Base-by-base conservation (phyloP, 2,113 vertebrate species). In the Notarius lentiginosus region DNA sequence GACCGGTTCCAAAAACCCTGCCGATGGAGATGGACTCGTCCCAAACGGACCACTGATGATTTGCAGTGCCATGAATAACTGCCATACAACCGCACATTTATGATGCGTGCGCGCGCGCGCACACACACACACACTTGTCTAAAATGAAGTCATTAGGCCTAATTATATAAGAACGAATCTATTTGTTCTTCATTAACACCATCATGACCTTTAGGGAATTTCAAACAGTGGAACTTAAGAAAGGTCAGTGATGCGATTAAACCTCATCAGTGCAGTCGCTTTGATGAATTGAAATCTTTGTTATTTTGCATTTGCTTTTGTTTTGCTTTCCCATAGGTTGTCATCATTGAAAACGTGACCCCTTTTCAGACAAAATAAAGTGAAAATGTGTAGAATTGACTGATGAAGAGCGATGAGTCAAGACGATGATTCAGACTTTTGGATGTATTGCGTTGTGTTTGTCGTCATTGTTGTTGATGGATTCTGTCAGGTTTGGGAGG, bases 381-480 rank as follows among this genome's bases (percentile, higher is more conserved):
- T 41, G 34, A 47, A 2, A 20, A 15, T 49, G 49, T 53, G 72
- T 18, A 49, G 18, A n/a, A 53, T 47, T 6, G 22, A n/a, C 20
- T 51, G 53, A 10, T 79, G 75, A 55, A 30, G 79, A 18, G 58
- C 65, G 65, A 7, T 27, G 58, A 75, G 41, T 51, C 79, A 30
- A 18, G 68, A 41, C 22, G 34, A 30, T 72, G 81, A 81, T 51
- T 87, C 20, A 58, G 53, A 61, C 18, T 81, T 60, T 60, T 73
- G 73, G 85, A 79, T 20, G 76, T 65, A 70, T 83, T 87, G 86
- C 86, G 49, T 83, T 65, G 66, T 83, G 75, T 81, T 86, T 18
- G 63, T 79, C 11, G 14, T 41, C 41, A 41, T 65, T 84, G 87
- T 87, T 90, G 86, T 89, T 87, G 86, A 86, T 80, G 61, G 83